phyloP scores from a whole-genome alignment of 2,888 invertebrate species.

The Nephrotoma flavescens region DNA sequence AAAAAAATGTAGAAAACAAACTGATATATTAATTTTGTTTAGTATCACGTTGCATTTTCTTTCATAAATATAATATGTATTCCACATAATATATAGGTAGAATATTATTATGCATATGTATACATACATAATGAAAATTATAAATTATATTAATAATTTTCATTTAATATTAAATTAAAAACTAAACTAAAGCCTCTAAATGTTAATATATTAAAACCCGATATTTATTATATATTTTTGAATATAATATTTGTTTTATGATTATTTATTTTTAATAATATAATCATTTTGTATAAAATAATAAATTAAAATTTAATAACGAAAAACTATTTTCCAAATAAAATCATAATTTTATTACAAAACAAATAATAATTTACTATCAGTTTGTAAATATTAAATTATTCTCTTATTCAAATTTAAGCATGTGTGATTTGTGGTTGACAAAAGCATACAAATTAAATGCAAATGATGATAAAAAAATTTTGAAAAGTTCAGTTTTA shows the following conservation, averaged over 20 bases:
- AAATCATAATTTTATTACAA: neutral
- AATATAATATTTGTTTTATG: neutral
- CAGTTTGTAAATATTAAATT: neutral
- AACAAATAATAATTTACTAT: neutral
- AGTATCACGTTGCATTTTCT: neutral
- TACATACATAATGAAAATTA: conserved; percentile 6
- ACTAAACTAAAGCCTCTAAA: conserved; percentile 1
- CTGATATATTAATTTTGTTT: neutral
- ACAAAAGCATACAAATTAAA: neutral
- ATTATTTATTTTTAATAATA: neutral
- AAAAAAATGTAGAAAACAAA: neutral
- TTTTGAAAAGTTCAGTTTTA: neutral
- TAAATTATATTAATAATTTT: neutral
- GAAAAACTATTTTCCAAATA: neutral
- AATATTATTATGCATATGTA: conserved; percentile 9
- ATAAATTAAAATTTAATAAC: neutral
- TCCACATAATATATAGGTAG: too few species aligned
- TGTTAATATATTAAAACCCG: conserved; percentile 2
- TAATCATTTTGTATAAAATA: neutral
- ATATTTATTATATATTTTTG: neutral
- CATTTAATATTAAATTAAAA: neutral
- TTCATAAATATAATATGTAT: neutral
- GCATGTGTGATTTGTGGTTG: neutral
- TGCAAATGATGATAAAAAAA: neutral
- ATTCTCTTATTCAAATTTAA: neutral